Base-by-base conservation (phyloP, 2,888 invertebrate species). In the Mythimna vitellina region DNA sequence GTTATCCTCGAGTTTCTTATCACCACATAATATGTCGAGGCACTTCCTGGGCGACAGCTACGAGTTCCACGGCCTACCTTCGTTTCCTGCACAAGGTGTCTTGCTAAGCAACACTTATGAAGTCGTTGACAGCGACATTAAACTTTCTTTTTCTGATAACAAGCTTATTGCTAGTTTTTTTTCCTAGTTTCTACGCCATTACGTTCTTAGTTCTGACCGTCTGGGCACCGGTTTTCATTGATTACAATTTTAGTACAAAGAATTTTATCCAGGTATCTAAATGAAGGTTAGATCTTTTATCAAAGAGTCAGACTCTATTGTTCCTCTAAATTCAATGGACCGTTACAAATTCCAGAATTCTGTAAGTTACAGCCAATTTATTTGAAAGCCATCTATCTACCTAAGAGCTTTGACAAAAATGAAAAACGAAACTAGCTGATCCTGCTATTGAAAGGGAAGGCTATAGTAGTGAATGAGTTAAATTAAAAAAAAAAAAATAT, bases 61-160 rank as follows among this genome's bases (percentile, higher is more conserved):
- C 91, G 87, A 90, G 89, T 90, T 84, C 84, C 82, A 86, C 83
- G 83, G 67, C 71, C 61, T 89, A 86, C 86, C 73, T 85, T 86
- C 87, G 87, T 90, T 92, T 92, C 92, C 92, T 92, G 89, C 81
- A 85, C 82, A 76, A 81, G 74, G 46, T 80, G 76, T 86, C 85
- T 86, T 82, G 83, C 81, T 81, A 81, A 80, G 76, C 83, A 82
- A 83, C 86, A 86, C 86, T 86, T 85, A 87, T 71, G 75, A 71
- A 81, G 72, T 75, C 73, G 81, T 85, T 85, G 82, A 84, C 87
- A 83, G 84, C 80, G 78, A 83, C 84, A 86, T 89, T 88, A 88
- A 82, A 89, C 90, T 91, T 90, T 90, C 89, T 87, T 89, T 42
- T 89, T 86, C 86, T 83, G 84, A 90, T 88, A 88, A 86, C 86